Evolutionary conservation across 2,888 invertebrate species (phyloP).

Genomic region (Chaetoderma sp.): DNA sequence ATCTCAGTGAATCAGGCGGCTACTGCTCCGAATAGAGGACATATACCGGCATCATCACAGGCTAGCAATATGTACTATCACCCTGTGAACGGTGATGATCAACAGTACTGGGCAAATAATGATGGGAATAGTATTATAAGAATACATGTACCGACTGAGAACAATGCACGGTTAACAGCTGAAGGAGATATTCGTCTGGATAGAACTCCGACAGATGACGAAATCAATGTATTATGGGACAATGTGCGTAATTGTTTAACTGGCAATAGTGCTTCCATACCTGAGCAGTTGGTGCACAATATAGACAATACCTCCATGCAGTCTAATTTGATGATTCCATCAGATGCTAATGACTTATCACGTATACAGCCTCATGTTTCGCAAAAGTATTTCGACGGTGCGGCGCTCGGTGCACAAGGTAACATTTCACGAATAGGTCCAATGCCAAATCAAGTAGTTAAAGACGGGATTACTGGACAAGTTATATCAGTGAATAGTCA

Average conservation of each 20-base stretch:
- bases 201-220: constrained; percentile 67
- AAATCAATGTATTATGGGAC: constrained; percentile 67
- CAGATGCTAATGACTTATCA: constrained; percentile 9
- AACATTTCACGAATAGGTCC: background rate
- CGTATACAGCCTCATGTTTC: no score
- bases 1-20: background rate
- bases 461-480: background rate
- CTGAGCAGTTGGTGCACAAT: no score
- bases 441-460: background rate
- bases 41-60: constrained; percentile 1
- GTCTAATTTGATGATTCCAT: no score
- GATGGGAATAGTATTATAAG: background rate
- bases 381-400: constrained; percentile 62
- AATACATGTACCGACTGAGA: background rate
- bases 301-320: no score
- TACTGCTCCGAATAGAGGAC: background rate
- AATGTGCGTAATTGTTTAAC: constrained; percentile 62
- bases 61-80: constrained; percentile 26
- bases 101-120: background rate
- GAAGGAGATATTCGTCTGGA: constrained; percentile 60
- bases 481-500: no score
- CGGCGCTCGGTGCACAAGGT: constrained; percentile 42
- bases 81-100: constrained; percentile 34
- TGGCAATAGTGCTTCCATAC: constrained; percentile 35
- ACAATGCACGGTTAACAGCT: constrained; percentile 25